These are phyloP conservation scores for Stenotaenia linearis DNA, from an alignment of 2,888 invertebrate species.

Conservation along the genomic window DNA sequence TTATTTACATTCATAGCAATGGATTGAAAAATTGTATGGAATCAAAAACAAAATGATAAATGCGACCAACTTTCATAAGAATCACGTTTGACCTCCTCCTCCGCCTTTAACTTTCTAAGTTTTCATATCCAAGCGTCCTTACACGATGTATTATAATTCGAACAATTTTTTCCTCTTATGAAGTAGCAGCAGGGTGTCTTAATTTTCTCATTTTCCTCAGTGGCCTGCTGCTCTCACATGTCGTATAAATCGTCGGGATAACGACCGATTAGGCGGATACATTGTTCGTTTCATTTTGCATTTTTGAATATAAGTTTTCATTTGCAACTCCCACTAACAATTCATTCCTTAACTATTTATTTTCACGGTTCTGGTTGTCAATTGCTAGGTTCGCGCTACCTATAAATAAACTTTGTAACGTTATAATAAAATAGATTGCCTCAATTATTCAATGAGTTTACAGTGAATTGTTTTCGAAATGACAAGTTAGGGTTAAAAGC, in stretches of 20 bases:
- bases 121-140: neutral
- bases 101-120: neutral
- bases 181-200: slow-evolving; percentile 16
- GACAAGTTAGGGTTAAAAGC: neutral
- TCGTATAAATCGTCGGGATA: slow-evolving; percentile 2
- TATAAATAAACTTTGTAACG: neutral
- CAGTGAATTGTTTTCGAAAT: neutral
- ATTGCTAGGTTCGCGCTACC: neutral
- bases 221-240: slow-evolving; percentile 5
- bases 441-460: neutral
- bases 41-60: neutral
- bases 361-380: too few relatives aligned
- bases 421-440: neutral
- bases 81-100: slow-evolving; percentile 15
- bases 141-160: neutral
- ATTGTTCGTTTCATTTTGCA: neutral
- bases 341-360: too few relatives aligned
- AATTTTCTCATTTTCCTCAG: slow-evolving; percentile 3
- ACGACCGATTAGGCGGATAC: slow-evolving; percentile 5
- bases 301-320: neutral
- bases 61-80: neutral
- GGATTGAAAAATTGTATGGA: neutral
- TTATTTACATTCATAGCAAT: neutral
- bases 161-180: neutral
- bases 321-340: neutral